Evolutionary conservation across 1,140 invertebrate genomes (phyloP), one percentile per base, ranked within the genome.

Genomic region (Nixonia krombeini): DNA sequence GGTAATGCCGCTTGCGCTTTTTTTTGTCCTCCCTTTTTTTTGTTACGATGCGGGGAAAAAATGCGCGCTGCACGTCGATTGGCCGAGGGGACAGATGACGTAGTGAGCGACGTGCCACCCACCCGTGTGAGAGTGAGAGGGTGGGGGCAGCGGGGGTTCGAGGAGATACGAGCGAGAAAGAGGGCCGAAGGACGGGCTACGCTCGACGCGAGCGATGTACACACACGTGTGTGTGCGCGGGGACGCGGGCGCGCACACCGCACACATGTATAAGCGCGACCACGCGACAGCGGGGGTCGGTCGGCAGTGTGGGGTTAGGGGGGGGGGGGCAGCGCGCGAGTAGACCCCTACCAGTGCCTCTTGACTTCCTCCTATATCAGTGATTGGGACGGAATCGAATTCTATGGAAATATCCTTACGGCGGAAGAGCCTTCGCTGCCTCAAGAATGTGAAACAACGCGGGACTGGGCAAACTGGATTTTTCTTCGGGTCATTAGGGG

Each of bases 31-130:
- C 64, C 63, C 63, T 70, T 71, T 77, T 80, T 75, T 82, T 81
- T 80, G 81, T 79, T 76, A 73, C 74, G 73, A 81, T 76, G 66
- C 71, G 77, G 76, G 80, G 76, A 83, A 85, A 84, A 85, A 84
- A 82, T 82, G 79, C 81, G 75, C 78, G 74, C 80, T 76, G 81
- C 75, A 75, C 81, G 81, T 85, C 83, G 83, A 85, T 85, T 85
- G 81, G 81, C 82, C 83, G 80, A 85, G 82, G 77, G 83, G 81
- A 84, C 83, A 84, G 83, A 84, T 85, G 83, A 84, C 82, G 83
- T 84, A 84, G 82, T 84, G 83, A 84, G 82, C 83, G 83, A 85
- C 83, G 83, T 84, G 81, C 82, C 82, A 84, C 75, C 81, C 81
- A 74, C 77, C 67, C 75, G 52, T 72, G 68, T 52, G 69, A 69